Evolutionary conservation across 2,888 invertebrate genomes (phyloP).

Genomic region (Hirtodrosophila histrioides): DNA sequence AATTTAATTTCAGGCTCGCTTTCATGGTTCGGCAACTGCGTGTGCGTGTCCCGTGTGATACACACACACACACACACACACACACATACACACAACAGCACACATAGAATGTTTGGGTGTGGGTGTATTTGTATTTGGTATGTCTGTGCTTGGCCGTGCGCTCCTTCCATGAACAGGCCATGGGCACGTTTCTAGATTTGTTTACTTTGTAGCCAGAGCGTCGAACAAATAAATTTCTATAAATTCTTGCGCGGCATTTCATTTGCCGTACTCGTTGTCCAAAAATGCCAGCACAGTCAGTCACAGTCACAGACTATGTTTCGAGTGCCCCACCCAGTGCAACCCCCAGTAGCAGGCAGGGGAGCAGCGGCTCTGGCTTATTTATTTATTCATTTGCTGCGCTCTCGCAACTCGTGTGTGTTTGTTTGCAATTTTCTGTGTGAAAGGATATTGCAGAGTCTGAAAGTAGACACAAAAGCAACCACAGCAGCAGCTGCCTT

Average conservation of each 20-base stretch:
- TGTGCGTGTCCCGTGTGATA: conserved; percentile 58
- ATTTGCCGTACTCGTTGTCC: conserved; percentile 67
- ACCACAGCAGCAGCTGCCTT: conserved; percentile 44
- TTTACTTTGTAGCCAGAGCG: conserved; percentile 69
- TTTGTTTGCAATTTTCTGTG: conserved; percentile 75
- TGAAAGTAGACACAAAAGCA: conserved; percentile 69
- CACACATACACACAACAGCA: not conserved
- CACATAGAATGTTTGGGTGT: conserved; percentile 12
- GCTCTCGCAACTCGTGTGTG: conserved; percentile 49
- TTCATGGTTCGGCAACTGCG: conserved; percentile 66
- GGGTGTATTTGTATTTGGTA: conserved; percentile 33
- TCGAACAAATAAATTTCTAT: conserved; percentile 77
- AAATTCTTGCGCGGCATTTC: conserved; percentile 80
- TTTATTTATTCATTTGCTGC: conserved; percentile 78
- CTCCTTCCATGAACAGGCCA: conserved; percentile 51
- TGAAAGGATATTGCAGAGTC: conserved; percentile 72
- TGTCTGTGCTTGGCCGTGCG: conserved; percentile 32
- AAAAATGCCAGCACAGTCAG: conserved; percentile 63
- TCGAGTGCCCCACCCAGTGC: conserved; percentile 19
- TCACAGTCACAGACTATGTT: conserved; percentile 56
- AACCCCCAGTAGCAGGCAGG: conserved; percentile 2
- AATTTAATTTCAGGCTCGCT: conserved; percentile 73
- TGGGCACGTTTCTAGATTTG: conserved; percentile 73
- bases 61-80: conserved; percentile 10
- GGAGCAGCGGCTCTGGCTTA: conserved; percentile 54